Evolutionary conservation across 2,113 vertebrate genomes (phyloP).

Genomic region (Ammodytes dubius): DNA sequence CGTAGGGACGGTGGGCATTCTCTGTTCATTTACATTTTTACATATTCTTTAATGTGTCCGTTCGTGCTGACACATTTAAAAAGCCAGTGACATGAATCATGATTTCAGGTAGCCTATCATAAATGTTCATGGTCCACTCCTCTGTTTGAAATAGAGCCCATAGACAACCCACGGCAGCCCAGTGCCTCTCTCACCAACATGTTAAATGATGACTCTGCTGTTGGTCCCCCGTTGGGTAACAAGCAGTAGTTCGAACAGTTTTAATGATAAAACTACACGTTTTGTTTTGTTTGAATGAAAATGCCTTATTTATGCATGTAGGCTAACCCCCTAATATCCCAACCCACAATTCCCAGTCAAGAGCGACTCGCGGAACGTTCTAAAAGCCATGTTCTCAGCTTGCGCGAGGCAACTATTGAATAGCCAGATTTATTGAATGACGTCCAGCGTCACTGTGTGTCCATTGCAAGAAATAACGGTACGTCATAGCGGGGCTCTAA

Average conservation of each 20-base stretch:
- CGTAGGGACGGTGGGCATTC: background rate
- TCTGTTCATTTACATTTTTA: background rate
- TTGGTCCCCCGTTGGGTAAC: background rate
- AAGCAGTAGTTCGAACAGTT: background rate
- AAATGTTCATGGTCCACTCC: background rate
- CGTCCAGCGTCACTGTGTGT: constrained; percentile 44
- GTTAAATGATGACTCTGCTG: background rate
- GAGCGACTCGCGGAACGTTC: background rate
- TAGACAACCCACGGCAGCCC: background rate
- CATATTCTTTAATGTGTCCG: constrained; percentile 14
- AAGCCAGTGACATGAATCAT: background rate
- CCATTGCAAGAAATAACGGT: constrained; percentile 56
- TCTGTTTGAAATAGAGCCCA: background rate
- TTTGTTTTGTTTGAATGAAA: constrained; percentile 35
- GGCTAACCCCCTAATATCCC: background rate
- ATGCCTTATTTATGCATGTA: background rate
- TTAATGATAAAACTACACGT: background rate
- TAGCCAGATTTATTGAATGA: constrained; percentile 49
- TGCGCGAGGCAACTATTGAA: constrained; percentile 3
- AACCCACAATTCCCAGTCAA: background rate
- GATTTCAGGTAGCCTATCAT: background rate
- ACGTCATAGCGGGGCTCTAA: constrained; percentile 47
- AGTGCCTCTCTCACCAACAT: background rate
- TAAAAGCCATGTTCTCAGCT: background rate
- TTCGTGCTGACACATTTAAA: constrained; percentile 1